Conservation (phyloP, 2,797 vertebrate genomes). For the Cirrhinus mrigala region DNA sequence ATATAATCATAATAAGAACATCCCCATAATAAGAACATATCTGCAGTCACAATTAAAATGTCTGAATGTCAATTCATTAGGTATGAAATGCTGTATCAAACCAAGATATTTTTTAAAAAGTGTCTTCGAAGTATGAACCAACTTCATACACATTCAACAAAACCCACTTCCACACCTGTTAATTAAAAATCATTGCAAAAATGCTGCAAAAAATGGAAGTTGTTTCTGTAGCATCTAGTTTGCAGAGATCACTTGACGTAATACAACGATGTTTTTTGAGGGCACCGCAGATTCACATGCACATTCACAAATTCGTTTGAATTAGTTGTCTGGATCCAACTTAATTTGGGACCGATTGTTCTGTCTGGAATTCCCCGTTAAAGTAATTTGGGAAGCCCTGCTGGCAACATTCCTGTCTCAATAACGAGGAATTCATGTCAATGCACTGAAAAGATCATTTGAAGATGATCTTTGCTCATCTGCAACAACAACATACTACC, state of each 20-base stretch:
- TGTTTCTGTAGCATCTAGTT: background rate
- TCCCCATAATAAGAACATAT: background rate
- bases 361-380: constrained; percentile 7
- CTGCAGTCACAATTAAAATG: background rate
- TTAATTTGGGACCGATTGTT: background rate
- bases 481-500: background rate
- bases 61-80: background rate
- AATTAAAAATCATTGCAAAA: background rate
- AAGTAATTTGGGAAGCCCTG: background rate
- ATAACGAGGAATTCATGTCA: constrained; percentile 1
- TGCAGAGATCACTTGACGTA: background rate
- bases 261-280: background rate
- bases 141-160: background rate
- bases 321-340: background rate
- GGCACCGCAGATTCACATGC: background rate
- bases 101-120: background rate
- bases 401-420: constrained; percentile 26
- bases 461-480: background rate
- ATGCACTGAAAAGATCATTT: background rate
- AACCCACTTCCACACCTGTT: background rate
- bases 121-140: background rate
- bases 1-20: background rate
- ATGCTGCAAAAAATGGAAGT: background rate
- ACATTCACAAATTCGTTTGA: background rate
- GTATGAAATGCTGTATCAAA: background rate